Evolutionary conservation across 2,888 invertebrate species (phyloP).

Genomic region (Thymelicus sylvestris): DNA sequence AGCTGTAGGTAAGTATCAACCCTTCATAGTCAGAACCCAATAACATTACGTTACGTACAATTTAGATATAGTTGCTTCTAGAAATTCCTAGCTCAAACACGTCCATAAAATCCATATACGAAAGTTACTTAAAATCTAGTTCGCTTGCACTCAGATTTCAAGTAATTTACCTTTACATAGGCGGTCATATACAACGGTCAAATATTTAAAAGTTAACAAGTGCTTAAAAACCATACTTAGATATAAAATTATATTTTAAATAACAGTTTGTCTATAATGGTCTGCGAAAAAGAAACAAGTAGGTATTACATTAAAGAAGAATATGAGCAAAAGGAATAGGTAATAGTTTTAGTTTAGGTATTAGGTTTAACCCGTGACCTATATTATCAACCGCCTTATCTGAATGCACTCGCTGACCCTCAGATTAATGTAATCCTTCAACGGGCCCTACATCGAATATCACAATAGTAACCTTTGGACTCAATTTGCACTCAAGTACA

Average conservation of each 20-base stretch:
- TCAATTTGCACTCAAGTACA: slow-evolving; percentile 38
- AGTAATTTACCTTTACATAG: slow-evolving; percentile 25
- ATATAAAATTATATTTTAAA: slow-evolving; percentile 1
- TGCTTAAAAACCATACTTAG: not conserved
- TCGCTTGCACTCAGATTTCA: slow-evolving; percentile 46
- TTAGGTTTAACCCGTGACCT: slow-evolving; percentile 42
- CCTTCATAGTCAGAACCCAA: too few relatives aligned
- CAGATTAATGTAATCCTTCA: slow-evolving; percentile 56
- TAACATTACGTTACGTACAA: not conserved
- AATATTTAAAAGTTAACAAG: not conserved
- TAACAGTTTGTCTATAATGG: not conserved
- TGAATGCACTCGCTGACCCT: slow-evolving; percentile 47
- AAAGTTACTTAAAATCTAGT: slow-evolving; percentile 57
- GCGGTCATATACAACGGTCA: slow-evolving; percentile 17
- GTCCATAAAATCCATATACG: slow-evolving; percentile 28
- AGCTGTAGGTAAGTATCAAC: too few relatives aligned
- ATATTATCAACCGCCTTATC: slow-evolving; percentile 25
- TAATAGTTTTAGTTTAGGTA: not conserved
- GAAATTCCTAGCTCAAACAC: slow-evolving; percentile 1
- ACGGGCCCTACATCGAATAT: slow-evolving; percentile 68
- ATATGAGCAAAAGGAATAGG: too few relatives aligned
- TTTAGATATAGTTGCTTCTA: slow-evolving; percentile 4
- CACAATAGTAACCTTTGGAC: slow-evolving; percentile 75
- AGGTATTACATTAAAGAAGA: too few relatives aligned
- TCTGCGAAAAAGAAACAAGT: not conserved